Evolutionary conservation across 2,113 vertebrate species (phyloP), one percentile per base, ranked within the genome.

Genomic region (Illadopsis cleaveri): DNA sequence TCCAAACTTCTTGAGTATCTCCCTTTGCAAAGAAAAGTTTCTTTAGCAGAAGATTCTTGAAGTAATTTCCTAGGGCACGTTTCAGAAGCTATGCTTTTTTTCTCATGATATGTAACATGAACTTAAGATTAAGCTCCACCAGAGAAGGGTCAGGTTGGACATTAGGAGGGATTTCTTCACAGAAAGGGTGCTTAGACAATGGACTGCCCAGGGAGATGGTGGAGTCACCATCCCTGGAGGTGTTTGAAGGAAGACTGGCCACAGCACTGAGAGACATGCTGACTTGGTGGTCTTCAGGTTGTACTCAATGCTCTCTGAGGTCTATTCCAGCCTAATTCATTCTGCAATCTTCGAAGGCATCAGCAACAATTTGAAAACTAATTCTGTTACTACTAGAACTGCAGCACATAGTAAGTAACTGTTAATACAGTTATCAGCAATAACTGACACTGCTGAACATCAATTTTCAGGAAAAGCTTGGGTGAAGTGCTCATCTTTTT

Each of bases 371-470:
- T 0, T 35, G 5, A 30, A 81, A 44, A 64, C 35, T 30, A 80
- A 64, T 22, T 45, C 8, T 12, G 5, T 28, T 70, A 17, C 44
- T 37, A 82, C 7, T 18, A 44, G 12, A 69, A 53, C 6, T 25
- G 44, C 15, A 72, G 25, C 30, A 62, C 0, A 0, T 4, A 47
- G 5, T 40, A 76, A 73, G 7, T 53, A 31, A 33, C 4, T 38
- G 7, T 69, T 44, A 85, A 72, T 24, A 65, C 1, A 12, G 16
- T 47, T 85, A 61, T 6, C n/a, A 70, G 40, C 35, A 73, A 5
- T 15, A 79, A 57, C 7, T 30, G 11, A 66, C 27, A 66, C 9
- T 31, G 31, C 19, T 45, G 16, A 31, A 70, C 13, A 21, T 9
- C 15, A 76, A 0, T 42, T 83, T 68, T 54, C 35, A 50, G 31